Base-by-base conservation (phyloP, 2,113 vertebrate species). In the Ancistrus triradiatus region DNA sequence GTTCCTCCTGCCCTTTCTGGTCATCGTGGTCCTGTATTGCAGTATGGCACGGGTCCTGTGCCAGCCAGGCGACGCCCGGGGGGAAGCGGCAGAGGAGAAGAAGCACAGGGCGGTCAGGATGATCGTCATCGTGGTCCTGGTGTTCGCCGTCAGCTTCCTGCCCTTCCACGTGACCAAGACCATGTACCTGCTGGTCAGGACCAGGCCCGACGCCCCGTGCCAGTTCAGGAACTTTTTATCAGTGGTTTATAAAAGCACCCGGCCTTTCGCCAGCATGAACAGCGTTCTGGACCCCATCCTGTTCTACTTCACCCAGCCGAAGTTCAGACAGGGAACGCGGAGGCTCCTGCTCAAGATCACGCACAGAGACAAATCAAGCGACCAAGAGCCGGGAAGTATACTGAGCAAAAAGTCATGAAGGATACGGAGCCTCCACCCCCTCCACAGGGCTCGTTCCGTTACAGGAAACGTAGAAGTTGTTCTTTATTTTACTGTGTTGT, bases 121-220 rank as follows among this genome's bases (percentile, higher is more conserved):
- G 91, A 91, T 95, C 15, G 21, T 93, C 40, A 87, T 98, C 1
- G 92, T 98, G 63, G 88, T 89, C 1, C 67, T 85, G 0, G 93
- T 87, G 68, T 98, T 98, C 35, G 91, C 85, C 74, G 63, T 98
- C 70, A 98, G 95, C 77, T 98, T 98, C 81, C 71, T 98, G 43
- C 96, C 96, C 0, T 98, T 98, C 78, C 96, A 98, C 56, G 33
- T 97, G 66, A 97, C 95, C 63, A 98, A 98, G 82, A 94, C 91
- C 3, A 77, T 91, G 72, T 98, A 98, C 78, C 83, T 98, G 79
- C 82, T 92, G 0, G 81, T 95, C 17, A 92, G 96, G 0, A 87
- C 91, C 0, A 71, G 87, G 0, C 75, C 81, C 0, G 1, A 1
- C 0, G 60, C 84, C 2, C 66, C 89, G 22, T 98, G 95, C 63